Evolutionary conservation across 2,113 vertebrate species (phyloP), one percentile per base, ranked within the genome.

Genomic region (Odontophorus gujanensis): DNA sequence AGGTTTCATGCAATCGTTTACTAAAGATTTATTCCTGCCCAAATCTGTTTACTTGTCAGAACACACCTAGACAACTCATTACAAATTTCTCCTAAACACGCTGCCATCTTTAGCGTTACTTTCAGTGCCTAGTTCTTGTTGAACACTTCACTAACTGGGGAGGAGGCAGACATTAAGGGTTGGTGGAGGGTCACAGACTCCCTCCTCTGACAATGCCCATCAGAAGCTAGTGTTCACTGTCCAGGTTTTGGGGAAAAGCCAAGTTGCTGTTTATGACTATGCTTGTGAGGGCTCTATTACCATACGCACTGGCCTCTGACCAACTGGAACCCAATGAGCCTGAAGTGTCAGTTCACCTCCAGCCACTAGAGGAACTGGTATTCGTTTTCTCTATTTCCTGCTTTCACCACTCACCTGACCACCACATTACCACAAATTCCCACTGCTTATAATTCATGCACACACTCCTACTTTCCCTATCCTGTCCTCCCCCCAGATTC

Each of bases 331-430:
- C 28, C 74, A 77, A 91, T 59, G 34, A 67, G 74, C 67, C 28
- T 87, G 62, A 95, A 92, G 72, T 14, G 63, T 38, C 74, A 91
- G 67, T 62, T 92, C 86, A 87, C 58, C 91, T 79, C 25, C 2
- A 79, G 24, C 71, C 68, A 76, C 92, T 79, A 61, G 76, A 85
- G 86, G 77, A 96, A 95, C 88, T 78, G 81, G 85, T 65, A 85
- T 38, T 91, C 9, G 0, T 71, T 79, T 93, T 73, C 87, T 67
- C 85, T 4, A 4, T 88, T 93, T 82, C 91, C 86, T 90, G 89
- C 93, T 92, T 92, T 95, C 85, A 91, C 72, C 81, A 88, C 30
- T 30, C 48, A 84, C 79, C 63, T 87, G 91, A 83, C 85, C 80
- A 79, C 17, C 69, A 36, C 78, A 72, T 28, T 48, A 73, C 84